Evolutionary conservation across 1,140 invertebrate genomes (phyloP).

Genomic region (Zophobas atratus): DNA sequence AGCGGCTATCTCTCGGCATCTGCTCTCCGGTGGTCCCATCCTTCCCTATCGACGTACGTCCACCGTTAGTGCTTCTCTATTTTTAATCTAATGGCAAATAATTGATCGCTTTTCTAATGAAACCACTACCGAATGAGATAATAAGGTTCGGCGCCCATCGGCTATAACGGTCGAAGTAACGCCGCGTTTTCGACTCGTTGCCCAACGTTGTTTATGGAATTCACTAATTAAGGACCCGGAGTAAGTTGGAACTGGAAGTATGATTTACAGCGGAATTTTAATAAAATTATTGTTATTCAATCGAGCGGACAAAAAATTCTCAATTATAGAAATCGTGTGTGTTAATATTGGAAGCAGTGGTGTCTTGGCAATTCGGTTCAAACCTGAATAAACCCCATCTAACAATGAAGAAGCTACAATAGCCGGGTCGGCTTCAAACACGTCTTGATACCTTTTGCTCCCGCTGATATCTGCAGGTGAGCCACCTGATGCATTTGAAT

Average conservation of each 20-base stretch:
- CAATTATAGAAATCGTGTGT: background rate
- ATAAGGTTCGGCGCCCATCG: constrained; percentile 4
- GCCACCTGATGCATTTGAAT: constrained; percentile 14
- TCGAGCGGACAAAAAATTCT: background rate
- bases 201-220: constrained; percentile 25
- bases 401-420: constrained; percentile 36
- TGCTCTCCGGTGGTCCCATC: constrained; percentile 59
- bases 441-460: constrained; percentile 21
- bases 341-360: background rate
- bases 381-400: constrained; percentile 12
- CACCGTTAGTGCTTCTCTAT: constrained; percentile 40
- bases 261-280: constrained; percentile 2
- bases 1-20: constrained; percentile 61
- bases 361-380: background rate
- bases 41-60: constrained; percentile 49
- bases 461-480: constrained; percentile 39
- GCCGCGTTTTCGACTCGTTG: constrained; percentile 3
- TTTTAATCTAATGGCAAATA: constrained; percentile 49
- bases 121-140: constrained; percentile 44
- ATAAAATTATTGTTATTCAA: background rate
- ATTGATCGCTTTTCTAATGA: constrained; percentile 50
- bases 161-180: constrained; percentile 18
- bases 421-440: constrained; percentile 19
- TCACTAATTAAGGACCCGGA: constrained; percentile 9
- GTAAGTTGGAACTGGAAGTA: constrained; percentile 1